phyloP scores from a whole-genome alignment of 2,113 vertebrate genomes.

The Muntiacus muntjak region DNA sequence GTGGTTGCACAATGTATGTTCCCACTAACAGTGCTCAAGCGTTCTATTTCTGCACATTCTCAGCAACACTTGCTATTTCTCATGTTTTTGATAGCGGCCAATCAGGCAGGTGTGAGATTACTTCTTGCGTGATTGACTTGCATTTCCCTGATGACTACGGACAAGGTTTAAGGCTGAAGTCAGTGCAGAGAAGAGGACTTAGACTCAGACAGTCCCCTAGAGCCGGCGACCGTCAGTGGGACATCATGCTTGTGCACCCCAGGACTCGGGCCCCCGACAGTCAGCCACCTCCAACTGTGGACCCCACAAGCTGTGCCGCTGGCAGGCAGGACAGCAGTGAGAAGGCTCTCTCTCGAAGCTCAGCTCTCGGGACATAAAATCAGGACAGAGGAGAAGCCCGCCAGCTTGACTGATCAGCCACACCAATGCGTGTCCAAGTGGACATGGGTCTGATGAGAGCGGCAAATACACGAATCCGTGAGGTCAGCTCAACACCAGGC shows the following conservation, averaged over 20 bases:
- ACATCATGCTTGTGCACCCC: background rate
- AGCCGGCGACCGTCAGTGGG: fast-evolving
- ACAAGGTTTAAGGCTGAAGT: background rate
- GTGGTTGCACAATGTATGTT: background rate
- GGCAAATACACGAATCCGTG: fast-evolving
- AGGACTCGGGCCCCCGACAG: fast-evolving
- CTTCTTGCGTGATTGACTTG: background rate
- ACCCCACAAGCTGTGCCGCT: background rate
- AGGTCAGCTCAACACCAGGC: background rate
- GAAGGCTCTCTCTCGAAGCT: background rate
- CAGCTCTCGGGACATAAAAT: background rate
- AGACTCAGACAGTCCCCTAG: background rate
- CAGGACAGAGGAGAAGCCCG: background rate
- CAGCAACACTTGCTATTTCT: no score
- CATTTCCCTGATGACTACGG: background rate
- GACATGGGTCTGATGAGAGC: background rate
- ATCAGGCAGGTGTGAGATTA: background rate
- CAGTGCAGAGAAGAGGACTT: background rate
- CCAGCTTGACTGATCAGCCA: background rate
- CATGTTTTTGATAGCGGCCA: background rate
- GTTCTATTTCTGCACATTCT: background rate
- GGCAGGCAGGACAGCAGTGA: background rate
- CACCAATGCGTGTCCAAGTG: background rate
- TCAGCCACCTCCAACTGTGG: background rate
- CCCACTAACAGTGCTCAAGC: background rate